These are phyloP conservation scores for Eurystomus glaucurus DNA, from an alignment of 2,797 vertebrate genomes.

Conservation along the genomic window DNA sequence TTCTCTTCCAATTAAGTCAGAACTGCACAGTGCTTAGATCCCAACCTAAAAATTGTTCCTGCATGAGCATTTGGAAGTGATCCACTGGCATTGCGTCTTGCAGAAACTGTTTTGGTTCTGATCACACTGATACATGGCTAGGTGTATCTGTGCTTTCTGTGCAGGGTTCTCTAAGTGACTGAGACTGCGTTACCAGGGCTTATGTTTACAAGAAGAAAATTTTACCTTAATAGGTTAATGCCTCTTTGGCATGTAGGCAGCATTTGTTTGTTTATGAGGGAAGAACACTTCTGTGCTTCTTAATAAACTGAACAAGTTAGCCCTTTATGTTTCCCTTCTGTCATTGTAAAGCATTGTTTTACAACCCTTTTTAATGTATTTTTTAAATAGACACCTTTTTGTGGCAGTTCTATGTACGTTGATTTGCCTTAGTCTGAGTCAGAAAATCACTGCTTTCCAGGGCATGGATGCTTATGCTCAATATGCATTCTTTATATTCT, in stretches of 20 bases:
- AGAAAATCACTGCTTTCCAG: background rate
- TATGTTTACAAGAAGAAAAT: background rate
- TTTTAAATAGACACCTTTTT: background rate
- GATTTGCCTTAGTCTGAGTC: background rate
- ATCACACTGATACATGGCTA: background rate
- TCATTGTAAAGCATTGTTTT: background rate
- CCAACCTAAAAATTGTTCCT: background rate
- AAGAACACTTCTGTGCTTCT: background rate
- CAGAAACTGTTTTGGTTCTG: background rate
- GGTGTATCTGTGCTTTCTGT: background rate
- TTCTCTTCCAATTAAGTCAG: background rate
- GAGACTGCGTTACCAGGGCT: background rate
- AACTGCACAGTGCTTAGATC: background rate
- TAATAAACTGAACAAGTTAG: background rate
- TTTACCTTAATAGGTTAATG: background rate
- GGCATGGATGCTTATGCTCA: background rate
- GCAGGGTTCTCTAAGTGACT: background rate
- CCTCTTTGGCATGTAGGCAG: background rate
- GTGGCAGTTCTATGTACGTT: background rate
- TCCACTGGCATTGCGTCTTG: background rate
- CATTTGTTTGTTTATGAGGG: background rate
- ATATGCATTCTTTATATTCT: background rate
- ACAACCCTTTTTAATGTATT: background rate
- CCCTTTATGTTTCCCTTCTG: background rate
- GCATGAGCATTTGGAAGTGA: background rate